Base-by-base conservation (phyloP, 2,888 invertebrate genomes). In the Nomada fabriciana region DNA sequence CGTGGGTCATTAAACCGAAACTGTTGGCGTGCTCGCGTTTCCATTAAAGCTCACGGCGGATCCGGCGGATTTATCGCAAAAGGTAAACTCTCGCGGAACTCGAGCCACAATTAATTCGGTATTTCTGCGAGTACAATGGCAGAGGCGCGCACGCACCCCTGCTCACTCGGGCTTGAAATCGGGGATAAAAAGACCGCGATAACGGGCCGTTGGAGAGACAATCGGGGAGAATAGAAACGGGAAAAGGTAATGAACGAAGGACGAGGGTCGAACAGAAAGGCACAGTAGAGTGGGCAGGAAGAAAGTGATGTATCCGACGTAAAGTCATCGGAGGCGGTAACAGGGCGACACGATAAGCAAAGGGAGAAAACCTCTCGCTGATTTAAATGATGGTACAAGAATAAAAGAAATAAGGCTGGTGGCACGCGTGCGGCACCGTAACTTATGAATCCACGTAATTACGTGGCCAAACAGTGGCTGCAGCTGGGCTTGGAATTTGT, bases 391-490 rank as follows among this genome's bases (percentile, higher is more conserved):
- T 86, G 77, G 80, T 74, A 18, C 13, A 80, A 73, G 85, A 86
- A 90, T 90, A 88, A 89, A 90, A 88, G 80, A 80, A 81, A 76
- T 53, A 68, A 69, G 57, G 82, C 55, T 36, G 13, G 29, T 71
- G 80, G 79, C 70, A 69, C 80, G 82, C 83, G 81, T 76, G 80
- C 74, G 52, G 57, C 65, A 69, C 75, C 78, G 88, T 90, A 90
- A 91, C 90, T 92, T 91, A 92, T 91, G 91, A 92, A 92, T 92
- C 86, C 89, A 84, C 88, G 89, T 91, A 93, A 92, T 93, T 93
- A 92, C 91, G 89, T 89, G 91, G 88, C 89, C 89, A 91, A 93
- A 91, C 89, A 91, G 85, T 77, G 84, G 83, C 82, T 67, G 79
- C 85, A 81, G 82, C 85, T 82, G 83, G 71, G 78, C 85, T 74